Percentiles rank a stretch among this genome's conserved stretches.
Evolutionary conservation across 2,888 invertebrate species (phyloP).

Genomic region (Synergus japonicus): DNA sequence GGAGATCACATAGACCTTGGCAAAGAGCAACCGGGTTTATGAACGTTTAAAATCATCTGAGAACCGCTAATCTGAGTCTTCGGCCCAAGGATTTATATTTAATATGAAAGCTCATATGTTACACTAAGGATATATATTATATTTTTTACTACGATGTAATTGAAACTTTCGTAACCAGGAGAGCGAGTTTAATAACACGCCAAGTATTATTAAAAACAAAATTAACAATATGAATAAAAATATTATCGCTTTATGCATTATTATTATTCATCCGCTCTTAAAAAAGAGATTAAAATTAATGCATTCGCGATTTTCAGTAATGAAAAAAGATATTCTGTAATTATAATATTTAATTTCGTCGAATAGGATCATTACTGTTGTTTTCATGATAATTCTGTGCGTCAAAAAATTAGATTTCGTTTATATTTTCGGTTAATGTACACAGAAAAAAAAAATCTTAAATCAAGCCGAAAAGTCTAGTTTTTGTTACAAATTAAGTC

Average conservation of each 20-base stretch:
- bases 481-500: too few relatives aligned
- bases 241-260: neutral
- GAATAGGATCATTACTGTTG: too few relatives aligned
- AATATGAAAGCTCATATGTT: neutral
- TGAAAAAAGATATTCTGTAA: too few relatives aligned
- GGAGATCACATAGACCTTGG: slow-evolving; percentile 46
- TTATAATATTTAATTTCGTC: too few relatives aligned
- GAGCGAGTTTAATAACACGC: neutral
- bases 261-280: too few relatives aligned
- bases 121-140: neutral
- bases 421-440: too few relatives aligned
- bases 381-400: too few relatives aligned
- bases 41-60: slow-evolving; percentile 27
- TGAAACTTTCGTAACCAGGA: neutral
- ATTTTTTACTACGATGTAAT: neutral
- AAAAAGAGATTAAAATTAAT: too few relatives aligned
- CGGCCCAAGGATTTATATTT: neutral
- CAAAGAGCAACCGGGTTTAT: slow-evolving; percentile 5
- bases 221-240: neutral
- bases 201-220: neutral
- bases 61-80: slow-evolving; percentile 23
- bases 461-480: too few relatives aligned
- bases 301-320: too few relatives aligned
- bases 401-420: too few relatives aligned
- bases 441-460: too few relatives aligned